A percentile compares a stretch with the other conserved stretches of the same genome.
Conservation (phyloP, 2,888 invertebrate species). For the Ctenicera cuprea region DNA sequence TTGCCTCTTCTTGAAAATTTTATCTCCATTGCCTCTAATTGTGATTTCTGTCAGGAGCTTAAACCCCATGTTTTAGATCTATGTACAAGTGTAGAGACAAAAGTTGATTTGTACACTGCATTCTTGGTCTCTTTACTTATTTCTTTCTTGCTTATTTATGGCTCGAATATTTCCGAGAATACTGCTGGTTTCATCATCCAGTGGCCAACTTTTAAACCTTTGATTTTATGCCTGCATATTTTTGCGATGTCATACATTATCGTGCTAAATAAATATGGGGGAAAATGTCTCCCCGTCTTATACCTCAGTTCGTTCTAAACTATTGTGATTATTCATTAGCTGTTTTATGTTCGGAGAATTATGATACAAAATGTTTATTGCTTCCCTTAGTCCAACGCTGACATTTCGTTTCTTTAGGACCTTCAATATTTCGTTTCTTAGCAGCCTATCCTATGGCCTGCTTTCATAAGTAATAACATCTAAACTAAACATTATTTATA, state of each 20-base stretch:
- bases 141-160: no score
- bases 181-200: no score
- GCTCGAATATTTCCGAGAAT: background rate
- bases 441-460: no score
- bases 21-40: conserved; percentile 1
- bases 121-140: conserved; percentile 3
- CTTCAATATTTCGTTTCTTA: no score
- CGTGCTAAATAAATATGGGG: conserved; percentile 3
- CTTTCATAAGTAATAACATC: no score
- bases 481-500: no score
- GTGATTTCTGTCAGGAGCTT: background rate
- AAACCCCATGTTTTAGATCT: background rate
- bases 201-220: no score
- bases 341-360: background rate
- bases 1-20: background rate
- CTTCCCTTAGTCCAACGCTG: no score
- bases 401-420: no score
- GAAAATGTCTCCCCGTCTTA: background rate
- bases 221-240: background rate
- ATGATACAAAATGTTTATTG: background rate
- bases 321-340: background rate
- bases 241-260: conserved; percentile 3
- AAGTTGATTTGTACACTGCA: background rate
- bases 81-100: background rate
- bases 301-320: background rate